These are phyloP conservation scores for Austrofundulus limnaeus DNA, from an alignment of 2,113 vertebrate genomes.

Conservation along the genomic window DNA sequence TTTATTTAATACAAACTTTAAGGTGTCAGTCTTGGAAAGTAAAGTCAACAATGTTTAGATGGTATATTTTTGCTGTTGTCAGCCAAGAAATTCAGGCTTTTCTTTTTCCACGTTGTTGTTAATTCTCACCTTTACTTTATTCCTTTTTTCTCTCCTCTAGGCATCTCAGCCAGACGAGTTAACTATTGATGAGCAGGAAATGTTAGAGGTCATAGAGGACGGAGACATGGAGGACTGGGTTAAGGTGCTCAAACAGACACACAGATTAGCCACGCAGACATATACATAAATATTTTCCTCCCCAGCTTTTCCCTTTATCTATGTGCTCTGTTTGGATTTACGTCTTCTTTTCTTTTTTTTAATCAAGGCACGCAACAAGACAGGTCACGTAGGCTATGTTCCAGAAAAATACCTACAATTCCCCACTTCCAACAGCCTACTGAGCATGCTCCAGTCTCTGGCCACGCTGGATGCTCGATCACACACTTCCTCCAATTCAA, in stretches of 20 bases:
- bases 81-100: not conserved
- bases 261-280: not conserved
- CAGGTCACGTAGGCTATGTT: slow-evolving; percentile 91
- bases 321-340: not conserved
- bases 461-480: slow-evolving; percentile 90
- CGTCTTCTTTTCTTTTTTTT: not conserved
- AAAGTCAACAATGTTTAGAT: not conserved
- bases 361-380: slow-evolving; percentile 91
- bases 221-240: slow-evolving; percentile 99
- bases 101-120: not conserved
- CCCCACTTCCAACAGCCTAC: slow-evolving; percentile 92
- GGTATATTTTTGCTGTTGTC: not conserved
- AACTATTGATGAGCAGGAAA: slow-evolving; percentile 97
- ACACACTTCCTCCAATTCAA: slow-evolving; percentile 94
- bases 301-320: not conserved
- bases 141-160: slow-evolving; percentile 64
- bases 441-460: slow-evolving; percentile 97
- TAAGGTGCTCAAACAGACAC: slow-evolving; percentile 82
- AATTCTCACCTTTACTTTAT: too few species aligned
- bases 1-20: too few species aligned
- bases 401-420: slow-evolving; percentile 98
- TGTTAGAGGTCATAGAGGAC: slow-evolving; percentile 97
- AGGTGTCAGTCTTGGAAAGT: not conserved
- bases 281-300: too few species aligned
- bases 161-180: slow-evolving; percentile 96